Conservation (phyloP, 2,113 vertebrate genomes). For the Herpetotheres cachinnans region DNA sequence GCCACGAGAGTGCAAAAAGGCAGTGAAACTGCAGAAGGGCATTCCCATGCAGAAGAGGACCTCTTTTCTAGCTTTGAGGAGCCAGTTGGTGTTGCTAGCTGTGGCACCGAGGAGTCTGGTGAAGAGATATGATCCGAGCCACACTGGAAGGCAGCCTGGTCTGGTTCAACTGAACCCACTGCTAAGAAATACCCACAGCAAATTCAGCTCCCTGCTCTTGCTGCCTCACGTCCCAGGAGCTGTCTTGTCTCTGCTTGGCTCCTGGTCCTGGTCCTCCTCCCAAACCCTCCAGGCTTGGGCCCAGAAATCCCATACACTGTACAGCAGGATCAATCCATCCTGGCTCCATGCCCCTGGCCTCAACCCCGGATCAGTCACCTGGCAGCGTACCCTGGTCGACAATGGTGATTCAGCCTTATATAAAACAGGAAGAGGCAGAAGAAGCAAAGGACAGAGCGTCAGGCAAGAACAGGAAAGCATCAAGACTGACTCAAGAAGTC, state of each 20-base stretch:
- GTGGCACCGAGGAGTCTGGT: neutral
- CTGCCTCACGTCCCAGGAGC: neutral
- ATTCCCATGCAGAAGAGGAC: neutral
- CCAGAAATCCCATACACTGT: neutral
- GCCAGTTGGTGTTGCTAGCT: neutral
- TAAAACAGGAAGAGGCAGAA: neutral
- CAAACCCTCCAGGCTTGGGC: neutral
- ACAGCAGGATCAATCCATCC: neutral
- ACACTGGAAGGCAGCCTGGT: neutral
- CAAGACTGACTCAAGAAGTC: neutral
- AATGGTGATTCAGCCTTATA: neutral
- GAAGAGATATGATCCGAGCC: neutral
- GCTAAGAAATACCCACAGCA: neutral
- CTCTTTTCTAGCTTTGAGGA: neutral
- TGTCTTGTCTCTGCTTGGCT: constrained; percentile 8
- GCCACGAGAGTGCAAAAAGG: neutral
- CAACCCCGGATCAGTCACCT: neutral
- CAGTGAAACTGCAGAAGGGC: neutral
- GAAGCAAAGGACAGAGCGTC: neutral
- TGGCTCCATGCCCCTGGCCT: neutral
- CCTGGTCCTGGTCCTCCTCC: neutral
- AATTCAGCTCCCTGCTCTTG: neutral
- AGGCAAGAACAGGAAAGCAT: neutral
- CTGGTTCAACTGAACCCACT: neutral
- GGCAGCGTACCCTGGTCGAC: neutral